Conservation (phyloP, 2,797 vertebrate genomes). For the Morelia viridis region DNA sequence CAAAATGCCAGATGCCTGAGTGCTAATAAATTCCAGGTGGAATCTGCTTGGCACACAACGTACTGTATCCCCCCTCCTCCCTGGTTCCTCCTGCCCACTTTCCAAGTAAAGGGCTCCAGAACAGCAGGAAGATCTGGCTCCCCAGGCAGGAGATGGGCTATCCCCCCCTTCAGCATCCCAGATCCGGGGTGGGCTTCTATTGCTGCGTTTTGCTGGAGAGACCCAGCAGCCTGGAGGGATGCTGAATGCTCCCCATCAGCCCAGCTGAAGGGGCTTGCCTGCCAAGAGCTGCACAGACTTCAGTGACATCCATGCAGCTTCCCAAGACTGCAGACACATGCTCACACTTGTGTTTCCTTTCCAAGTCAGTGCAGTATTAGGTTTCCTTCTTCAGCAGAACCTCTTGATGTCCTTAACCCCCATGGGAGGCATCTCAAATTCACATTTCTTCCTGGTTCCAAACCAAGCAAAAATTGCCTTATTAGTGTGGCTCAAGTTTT, state of each 20-base stretch:
- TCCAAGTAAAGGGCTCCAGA: not conserved
- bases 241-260: rapidly evolving
- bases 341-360: not conserved
- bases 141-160: not conserved
- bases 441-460: slow-evolving; percentile 8
- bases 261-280: not conserved
- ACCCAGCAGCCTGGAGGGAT: not conserved
- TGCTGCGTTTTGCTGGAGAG: not conserved
- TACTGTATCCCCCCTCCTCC: not conserved
- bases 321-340: not conserved
- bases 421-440: not conserved
- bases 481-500: not conserved
- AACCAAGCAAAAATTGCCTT: slow-evolving; percentile 15
- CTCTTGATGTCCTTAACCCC: not conserved
- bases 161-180: not conserved
- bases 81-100: not conserved
- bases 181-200: rapidly evolving
- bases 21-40: too few relatives aligned
- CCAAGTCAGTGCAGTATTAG: rapidly evolving
- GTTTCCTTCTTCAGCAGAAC: not conserved
- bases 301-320: not conserved
- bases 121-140: not conserved
- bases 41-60: not conserved
- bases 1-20: not conserved
- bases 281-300: slow-evolving; percentile 7